A percentile compares a stretch with the other conserved stretches of the same genome.
Conservation (phyloP, 1,140 invertebrate genomes). For the Aphis gossypii region DNA sequence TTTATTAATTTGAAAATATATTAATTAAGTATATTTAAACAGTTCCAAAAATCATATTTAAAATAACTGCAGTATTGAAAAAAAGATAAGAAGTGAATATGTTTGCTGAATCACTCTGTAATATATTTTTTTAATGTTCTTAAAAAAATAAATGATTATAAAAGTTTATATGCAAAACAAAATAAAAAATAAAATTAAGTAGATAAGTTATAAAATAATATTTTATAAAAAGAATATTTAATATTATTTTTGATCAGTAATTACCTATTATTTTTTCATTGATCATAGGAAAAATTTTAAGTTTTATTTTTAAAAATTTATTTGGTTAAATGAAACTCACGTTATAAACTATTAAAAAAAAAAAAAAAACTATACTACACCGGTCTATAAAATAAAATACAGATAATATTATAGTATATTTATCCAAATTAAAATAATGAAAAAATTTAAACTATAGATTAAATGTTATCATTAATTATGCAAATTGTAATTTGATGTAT, state of each 20-base stretch:
- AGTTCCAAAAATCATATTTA: too few species aligned
- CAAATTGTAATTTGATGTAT: conserved; percentile 16
- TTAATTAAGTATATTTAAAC: too few species aligned
- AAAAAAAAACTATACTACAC: not conserved
- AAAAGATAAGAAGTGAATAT: too few species aligned
- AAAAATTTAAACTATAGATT: not conserved
- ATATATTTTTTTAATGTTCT: too few species aligned
- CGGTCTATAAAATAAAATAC: not conserved
- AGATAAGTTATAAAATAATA: not conserved
- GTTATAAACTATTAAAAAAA: not conserved
- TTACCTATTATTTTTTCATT: not conserved
- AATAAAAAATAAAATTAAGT: not conserved
- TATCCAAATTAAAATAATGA: not conserved
- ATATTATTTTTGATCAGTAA: not conserved
- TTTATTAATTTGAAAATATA: too few species aligned
- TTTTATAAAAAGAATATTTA: not conserved
- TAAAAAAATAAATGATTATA: not conserved
- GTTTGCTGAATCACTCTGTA: too few species aligned
- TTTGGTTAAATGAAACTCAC: not conserved
- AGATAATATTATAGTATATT: not conserved
- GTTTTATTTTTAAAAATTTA: not conserved
- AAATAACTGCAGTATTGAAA: too few species aligned
- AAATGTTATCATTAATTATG: conserved; percentile 26
- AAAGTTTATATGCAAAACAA: not conserved
- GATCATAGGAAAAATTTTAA: not conserved